A percentile compares a stretch with the other conserved stretches of the same genome.
Evolutionary conservation across 2,888 invertebrate species (phyloP).

Genomic region (Pachycephus smyrnensis): DNA sequence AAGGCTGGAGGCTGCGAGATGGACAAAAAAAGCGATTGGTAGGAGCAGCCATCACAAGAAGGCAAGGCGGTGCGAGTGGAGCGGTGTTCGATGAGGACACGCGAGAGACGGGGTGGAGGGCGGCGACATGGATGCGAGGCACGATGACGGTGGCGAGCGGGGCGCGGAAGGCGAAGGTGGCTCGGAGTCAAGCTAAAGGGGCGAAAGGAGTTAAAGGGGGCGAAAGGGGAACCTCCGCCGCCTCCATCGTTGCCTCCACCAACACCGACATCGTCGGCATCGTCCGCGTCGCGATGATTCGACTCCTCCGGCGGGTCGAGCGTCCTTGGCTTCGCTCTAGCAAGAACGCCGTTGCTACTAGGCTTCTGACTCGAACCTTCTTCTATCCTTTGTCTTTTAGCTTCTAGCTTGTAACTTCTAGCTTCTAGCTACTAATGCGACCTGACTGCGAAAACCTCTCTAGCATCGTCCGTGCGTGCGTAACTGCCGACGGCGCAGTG

Average conservation of each 20-base stretch:
- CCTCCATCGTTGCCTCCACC: neutral
- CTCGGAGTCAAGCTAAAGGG: neutral
- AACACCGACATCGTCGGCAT: too few species aligned
- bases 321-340: constrained; percentile 52
- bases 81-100: constrained; percentile 14
- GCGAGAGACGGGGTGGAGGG: constrained; percentile 18
- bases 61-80: neutral
- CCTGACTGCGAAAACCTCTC: too few species aligned
- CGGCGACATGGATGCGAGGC: constrained; percentile 23
- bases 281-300: constrained; percentile 35
- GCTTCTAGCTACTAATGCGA: too few species aligned
- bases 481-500: neutral
- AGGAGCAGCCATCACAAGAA: constrained; percentile 34
- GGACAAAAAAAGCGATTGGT: constrained; percentile 43
- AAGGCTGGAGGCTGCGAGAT: constrained; percentile 49
- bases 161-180: constrained; percentile 10
- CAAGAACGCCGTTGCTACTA: constrained; percentile 31
- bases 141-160: constrained; percentile 19
- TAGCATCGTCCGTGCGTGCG: too few species aligned
- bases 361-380: neutral
- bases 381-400: neutral
- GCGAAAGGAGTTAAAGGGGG: constrained; percentile 27
- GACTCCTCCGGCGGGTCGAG: constrained; percentile 34
- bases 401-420: neutral
- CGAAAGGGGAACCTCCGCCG: constrained; percentile 38